Percentiles rank a stretch among this genome's conserved stretches.
Evolutionary conservation across 2,113 vertebrate genomes (phyloP).

Genomic region (Rhagologus leucostigma): DNA sequence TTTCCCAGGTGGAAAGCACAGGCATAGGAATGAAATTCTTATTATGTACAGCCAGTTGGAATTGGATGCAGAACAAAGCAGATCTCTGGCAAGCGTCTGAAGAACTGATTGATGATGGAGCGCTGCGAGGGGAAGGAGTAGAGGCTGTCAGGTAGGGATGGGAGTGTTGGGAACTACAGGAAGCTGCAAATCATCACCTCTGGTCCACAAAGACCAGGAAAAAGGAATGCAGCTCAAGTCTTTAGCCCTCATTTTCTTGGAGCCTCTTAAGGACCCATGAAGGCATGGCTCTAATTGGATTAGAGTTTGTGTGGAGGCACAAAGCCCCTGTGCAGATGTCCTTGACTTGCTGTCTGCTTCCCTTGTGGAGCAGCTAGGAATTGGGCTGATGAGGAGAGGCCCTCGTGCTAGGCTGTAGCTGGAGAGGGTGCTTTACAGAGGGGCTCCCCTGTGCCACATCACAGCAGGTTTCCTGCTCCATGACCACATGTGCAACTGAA

Average conservation of each 20-base stretch:
- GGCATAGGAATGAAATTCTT: slow-evolving; percentile 17
- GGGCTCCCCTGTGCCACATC: background rate
- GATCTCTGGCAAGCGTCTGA: slow-evolving; percentile 32
- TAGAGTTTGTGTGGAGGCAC: slow-evolving; percentile 17
- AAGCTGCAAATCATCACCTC: slow-evolving; percentile 2
- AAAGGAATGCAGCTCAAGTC: background rate
- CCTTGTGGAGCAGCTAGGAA: background rate
- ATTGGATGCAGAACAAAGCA: slow-evolving; percentile 53
- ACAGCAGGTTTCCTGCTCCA: background rate
- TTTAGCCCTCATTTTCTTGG: slow-evolving; percentile 11
- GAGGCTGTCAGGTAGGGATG: background rate
- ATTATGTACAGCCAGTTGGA: slow-evolving; percentile 27
- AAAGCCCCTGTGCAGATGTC: background rate
- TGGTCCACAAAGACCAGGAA: background rate
- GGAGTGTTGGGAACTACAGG: background rate
- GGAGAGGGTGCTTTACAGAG: background rate
- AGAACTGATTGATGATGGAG: slow-evolving; percentile 21
- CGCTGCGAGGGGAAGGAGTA: background rate
- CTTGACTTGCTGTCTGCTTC: background rate
- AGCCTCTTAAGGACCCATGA: slow-evolving; percentile 5
- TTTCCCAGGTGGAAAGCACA: slow-evolving; percentile 1
- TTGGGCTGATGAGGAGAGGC: background rate
- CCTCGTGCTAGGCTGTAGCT: background rate
- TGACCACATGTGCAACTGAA: fast-evolving
- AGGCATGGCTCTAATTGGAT: slow-evolving; percentile 36